Base-by-base conservation (phyloP, 2,797 vertebrate genomes). In the Hypotaenidia philippensis region DNA sequence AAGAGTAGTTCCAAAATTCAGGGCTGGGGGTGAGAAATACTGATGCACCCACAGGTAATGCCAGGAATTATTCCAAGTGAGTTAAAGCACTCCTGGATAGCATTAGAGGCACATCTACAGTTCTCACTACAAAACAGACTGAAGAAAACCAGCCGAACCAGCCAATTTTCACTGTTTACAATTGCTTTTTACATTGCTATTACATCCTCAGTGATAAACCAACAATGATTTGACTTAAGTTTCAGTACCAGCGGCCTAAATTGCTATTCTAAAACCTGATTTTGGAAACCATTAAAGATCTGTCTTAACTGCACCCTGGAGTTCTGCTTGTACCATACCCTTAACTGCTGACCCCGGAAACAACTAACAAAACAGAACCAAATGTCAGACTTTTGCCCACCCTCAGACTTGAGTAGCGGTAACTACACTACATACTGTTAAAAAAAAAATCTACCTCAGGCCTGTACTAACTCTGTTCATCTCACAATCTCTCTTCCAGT, bases 271-370 rank as follows among this genome's bases (percentile, higher is more conserved):
- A 27, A 65, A 63, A 44, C 7, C 17, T 17, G 5, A 15, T 40
- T 47, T 22, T 56, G 41, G 19, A 66, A 81, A 44, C 12, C 13
- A 31, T 11, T 16, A 10, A 52, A 38, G 13, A 16, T 31, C 10
- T 60, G 6, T 11, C 11, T n/a, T 2, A 75, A 5, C 27, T 36
- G 20, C 0, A 0, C 12, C 29, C n/a, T 21, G 12, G 34, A 70
- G 40, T n/a, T 50, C 34, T 31, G 13, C 13, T 49, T 41, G 6
- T 31, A 18, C 15, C 0, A 0, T 3, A 60, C 8, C 45, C 27
- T 1, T 9, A 36, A 27, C 13, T 45, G 9, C 40, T 49, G 61
- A n/a, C 13, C 27, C 57, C 64, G 25, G 7, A 64, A 88, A 12
- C 34, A 26, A 4, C 23, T 4, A 29, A 53, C 7, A 50, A 50